A percentile compares a stretch with the other conserved stretches of the same genome.
These are phyloP conservation scores for Bombyx mandarina DNA, from an alignment of 1,140 invertebrate genomes.

Conservation along the genomic window DNA sequence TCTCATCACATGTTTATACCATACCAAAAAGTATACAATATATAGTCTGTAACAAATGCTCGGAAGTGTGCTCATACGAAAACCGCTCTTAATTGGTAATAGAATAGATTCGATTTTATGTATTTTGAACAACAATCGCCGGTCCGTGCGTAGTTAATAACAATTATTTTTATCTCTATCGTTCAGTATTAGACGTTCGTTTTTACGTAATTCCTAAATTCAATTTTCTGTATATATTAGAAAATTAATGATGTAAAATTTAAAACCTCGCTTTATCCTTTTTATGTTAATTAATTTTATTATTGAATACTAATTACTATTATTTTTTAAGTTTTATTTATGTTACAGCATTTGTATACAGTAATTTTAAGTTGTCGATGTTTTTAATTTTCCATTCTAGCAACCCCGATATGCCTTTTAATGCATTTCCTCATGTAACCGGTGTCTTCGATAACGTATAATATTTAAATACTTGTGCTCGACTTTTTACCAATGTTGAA, in stretches of 20 bases:
- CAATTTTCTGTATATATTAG: slow-evolving; percentile 18
- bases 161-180: too few relatives aligned
- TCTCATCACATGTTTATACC: too few relatives aligned
- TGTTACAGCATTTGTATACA: slow-evolving; percentile 20
- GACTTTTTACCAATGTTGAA: background rate
- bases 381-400: slow-evolving; percentile 3
- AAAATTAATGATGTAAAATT: slow-evolving; percentile 3
- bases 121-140: too few relatives aligned
- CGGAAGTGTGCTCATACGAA: too few relatives aligned
- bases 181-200: slow-evolving; percentile 17
- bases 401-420: background rate
- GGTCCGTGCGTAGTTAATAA: too few relatives aligned
- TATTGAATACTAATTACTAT: slow-evolving; percentile 16
- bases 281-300: slow-evolving; percentile 1
- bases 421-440: background rate
- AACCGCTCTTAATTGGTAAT: too few relatives aligned
- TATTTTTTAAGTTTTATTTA: slow-evolving; percentile 17
- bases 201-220: slow-evolving; percentile 7
- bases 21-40: too few relatives aligned
- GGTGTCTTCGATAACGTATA: background rate
- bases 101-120: too few relatives aligned
- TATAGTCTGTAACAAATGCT: too few relatives aligned
- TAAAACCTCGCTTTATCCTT: slow-evolving; percentile 9
- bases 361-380: slow-evolving; percentile 12
- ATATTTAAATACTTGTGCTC: background rate